Conservation (phyloP, 2,888 invertebrate species). For the Pristionchus maxplancki region DNA sequence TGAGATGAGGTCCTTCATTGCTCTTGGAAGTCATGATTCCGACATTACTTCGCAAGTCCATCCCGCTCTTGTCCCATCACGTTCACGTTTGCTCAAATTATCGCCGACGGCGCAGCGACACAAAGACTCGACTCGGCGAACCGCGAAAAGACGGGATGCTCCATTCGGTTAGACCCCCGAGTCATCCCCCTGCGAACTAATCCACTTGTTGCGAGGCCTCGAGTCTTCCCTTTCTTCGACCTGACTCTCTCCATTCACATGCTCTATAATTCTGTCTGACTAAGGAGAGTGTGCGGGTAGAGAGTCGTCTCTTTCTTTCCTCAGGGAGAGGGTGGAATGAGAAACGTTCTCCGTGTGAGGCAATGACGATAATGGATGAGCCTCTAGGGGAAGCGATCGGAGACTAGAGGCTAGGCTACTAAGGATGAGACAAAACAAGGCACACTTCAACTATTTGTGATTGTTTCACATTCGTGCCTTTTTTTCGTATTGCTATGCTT, state of each 20-base stretch:
- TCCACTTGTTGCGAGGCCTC: not conserved
- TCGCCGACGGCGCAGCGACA: not conserved
- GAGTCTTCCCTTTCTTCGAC: not conserved
- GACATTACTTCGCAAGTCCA: not conserved
- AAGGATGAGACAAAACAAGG: too few species aligned
- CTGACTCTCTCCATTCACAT: too few species aligned
- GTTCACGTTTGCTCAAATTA: not conserved
- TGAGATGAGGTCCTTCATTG: too few species aligned
- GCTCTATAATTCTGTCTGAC: not conserved
- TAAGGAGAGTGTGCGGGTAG: too few species aligned
- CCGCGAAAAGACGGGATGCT: not conserved
- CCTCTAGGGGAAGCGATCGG: not conserved
- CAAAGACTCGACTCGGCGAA: slow-evolving; percentile 3
- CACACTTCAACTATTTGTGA: too few species aligned
- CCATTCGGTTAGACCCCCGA: not conserved
- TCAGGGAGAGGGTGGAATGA: not conserved
- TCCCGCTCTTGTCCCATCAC: not conserved
- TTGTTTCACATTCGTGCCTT: too few species aligned
- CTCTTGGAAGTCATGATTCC: too few species aligned
- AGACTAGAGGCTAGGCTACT: not conserved
- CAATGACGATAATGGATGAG: slow-evolving; percentile 15
- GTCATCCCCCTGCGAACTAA: not conserved
- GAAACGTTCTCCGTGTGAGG: not conserved
- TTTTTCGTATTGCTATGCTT: too few species aligned
- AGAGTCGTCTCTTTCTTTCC: not conserved